Conservation (phyloP, 2,888 invertebrate species). For the Platycheirus albimanus region DNA sequence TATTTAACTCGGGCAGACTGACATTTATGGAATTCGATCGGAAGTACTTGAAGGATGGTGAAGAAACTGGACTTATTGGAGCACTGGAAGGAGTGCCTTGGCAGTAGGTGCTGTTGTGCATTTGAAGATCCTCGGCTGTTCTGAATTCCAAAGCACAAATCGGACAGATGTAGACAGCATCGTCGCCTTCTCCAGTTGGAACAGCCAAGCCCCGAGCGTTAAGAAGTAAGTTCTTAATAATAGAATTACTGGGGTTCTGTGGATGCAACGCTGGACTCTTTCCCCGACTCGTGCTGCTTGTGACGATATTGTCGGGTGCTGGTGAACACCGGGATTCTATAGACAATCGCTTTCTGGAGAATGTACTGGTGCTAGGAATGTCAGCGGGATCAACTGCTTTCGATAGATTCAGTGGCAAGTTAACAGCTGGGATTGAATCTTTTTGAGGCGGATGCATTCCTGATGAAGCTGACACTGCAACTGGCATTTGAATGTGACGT, state of each 20-base stretch:
- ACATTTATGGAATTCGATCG: slow-evolving; percentile 86
- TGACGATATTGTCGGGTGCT: slow-evolving; percentile 48
- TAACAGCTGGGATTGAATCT: slow-evolving; percentile 72
- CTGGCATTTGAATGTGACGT: slow-evolving; percentile 42
- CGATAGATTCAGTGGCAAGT: slow-evolving; percentile 78
- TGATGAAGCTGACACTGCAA: slow-evolving; percentile 34
- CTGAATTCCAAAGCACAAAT: slow-evolving; percentile 91
- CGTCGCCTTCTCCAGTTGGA: slow-evolving; percentile 85
- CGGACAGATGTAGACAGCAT: slow-evolving; percentile 88
- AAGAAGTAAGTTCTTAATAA: slow-evolving; percentile 90
- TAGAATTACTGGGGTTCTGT: slow-evolving; percentile 87
- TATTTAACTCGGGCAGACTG: slow-evolving; percentile 84
- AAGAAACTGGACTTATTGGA: slow-evolving; percentile 81
- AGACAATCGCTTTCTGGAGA: slow-evolving; percentile 77
- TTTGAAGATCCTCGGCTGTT: slow-evolving; percentile 91
- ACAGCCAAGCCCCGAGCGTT: slow-evolving; percentile 85
- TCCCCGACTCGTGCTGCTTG: slow-evolving; percentile 55
- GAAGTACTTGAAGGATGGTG: slow-evolving; percentile 83
- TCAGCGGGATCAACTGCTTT: slow-evolving; percentile 71
- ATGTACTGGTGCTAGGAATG: slow-evolving; percentile 62
- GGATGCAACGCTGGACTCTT: slow-evolving; percentile 83
- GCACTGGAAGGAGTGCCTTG: slow-evolving; percentile 85
- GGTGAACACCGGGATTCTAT: slow-evolving; percentile 75
- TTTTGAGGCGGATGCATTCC: slow-evolving; percentile 27
- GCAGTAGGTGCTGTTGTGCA: slow-evolving; percentile 91